Percentiles rank a stretch among this genome's conserved stretches.
Conservation (phyloP, 1,140 invertebrate genomes). For the Mamestra configurata region DNA sequence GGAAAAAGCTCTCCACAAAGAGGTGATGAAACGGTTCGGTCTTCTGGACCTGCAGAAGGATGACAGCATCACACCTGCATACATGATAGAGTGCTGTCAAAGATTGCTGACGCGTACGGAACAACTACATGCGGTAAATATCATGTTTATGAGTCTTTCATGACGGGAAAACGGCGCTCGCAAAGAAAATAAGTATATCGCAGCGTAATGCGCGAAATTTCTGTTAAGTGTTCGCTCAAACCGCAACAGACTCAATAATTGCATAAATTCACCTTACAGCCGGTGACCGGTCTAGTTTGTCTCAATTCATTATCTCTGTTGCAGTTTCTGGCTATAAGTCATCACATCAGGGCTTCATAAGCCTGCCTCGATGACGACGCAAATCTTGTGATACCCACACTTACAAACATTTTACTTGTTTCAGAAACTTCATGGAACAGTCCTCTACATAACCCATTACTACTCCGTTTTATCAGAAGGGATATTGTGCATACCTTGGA, state of each 20-base stretch:
- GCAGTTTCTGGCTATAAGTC: too few relatives aligned
- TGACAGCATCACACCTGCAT: constrained; percentile 95
- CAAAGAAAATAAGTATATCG: too few relatives aligned
- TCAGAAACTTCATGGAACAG: constrained; percentile 88
- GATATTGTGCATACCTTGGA: constrained; percentile 97
- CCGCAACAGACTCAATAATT: too few relatives aligned
- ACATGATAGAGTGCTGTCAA: constrained; percentile 95
- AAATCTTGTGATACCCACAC: too few relatives aligned
- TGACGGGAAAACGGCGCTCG: too few relatives aligned
- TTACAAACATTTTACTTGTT: constrained; percentile 64
- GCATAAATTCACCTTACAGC: too few relatives aligned
- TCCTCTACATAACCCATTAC: constrained; percentile 95
- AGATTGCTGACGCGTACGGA: constrained; percentile 89
- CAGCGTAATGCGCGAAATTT: too few relatives aligned
- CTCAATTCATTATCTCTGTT: too few relatives aligned
- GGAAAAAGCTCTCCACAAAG: constrained; percentile 91
- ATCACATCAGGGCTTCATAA: too few relatives aligned
- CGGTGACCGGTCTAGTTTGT: too few relatives aligned
- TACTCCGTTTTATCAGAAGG: constrained; percentile 97
- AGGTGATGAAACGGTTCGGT: constrained; percentile 90
- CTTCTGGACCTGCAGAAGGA: constrained; percentile 94
- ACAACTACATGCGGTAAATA: constrained; percentile 65
- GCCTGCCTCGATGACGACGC: not conserved
- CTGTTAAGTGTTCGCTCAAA: too few relatives aligned
- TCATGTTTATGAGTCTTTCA: too few relatives aligned